phyloP scores from a whole-genome alignment of 2,888 invertebrate species.

The Endotricha flammealis region DNA sequence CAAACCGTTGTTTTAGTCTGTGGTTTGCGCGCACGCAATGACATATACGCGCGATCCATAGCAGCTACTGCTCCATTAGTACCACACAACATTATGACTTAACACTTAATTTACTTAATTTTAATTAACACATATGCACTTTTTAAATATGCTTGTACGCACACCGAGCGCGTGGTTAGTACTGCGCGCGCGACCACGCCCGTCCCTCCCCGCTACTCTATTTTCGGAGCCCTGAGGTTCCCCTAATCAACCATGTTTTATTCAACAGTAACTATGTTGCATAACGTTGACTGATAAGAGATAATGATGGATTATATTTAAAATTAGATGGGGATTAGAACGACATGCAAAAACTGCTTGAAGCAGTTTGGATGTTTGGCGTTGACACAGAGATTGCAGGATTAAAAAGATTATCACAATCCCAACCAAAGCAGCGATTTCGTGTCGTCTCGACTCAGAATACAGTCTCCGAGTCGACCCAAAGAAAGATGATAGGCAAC shows the following conservation, averaged over 20 bases:
- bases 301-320: too few species aligned
- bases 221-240: slow-evolving; percentile 45
- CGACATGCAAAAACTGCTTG: too few species aligned
- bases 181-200: slow-evolving; percentile 42
- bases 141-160: slow-evolving; percentile 25
- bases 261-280: background rate
- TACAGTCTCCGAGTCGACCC: too few species aligned
- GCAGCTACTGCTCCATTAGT: slow-evolving; percentile 63
- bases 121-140: slow-evolving; percentile 21
- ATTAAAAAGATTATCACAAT: too few species aligned
- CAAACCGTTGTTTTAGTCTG: slow-evolving; percentile 56
- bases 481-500: too few species aligned
- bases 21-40: slow-evolving; percentile 70
- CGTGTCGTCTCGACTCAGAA: too few species aligned
- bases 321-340: too few species aligned
- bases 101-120: slow-evolving; percentile 22
- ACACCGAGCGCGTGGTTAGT: slow-evolving; percentile 31
- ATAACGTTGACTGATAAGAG: too few species aligned
- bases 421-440: too few species aligned
- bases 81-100: slow-evolving; percentile 55
- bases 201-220: slow-evolving; percentile 41
- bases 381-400: too few species aligned
- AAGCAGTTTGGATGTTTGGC: too few species aligned
- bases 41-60: slow-evolving; percentile 76
- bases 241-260: slow-evolving; percentile 3